These are phyloP conservation scores for Paguma larvata DNA, from an alignment of 2,797 vertebrate genomes.

Conservation along the genomic window DNA sequence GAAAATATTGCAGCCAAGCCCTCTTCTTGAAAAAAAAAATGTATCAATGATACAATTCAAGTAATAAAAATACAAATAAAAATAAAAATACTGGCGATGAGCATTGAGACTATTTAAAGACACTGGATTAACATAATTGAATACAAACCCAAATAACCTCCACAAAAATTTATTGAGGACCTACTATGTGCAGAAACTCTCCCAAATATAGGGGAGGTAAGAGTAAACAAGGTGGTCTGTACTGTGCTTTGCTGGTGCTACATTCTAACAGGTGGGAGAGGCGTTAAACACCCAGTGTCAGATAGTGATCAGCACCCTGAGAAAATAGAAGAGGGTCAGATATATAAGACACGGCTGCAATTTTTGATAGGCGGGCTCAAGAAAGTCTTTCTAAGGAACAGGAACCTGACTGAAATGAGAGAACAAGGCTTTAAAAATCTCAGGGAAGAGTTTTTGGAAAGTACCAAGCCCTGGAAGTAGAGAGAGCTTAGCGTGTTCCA, in stretches of 20 bases:
- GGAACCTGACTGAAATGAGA: neutral
- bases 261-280: neutral
- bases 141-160: neutral
- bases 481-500: neutral
- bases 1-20: conserved; percentile 60
- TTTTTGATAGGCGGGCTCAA: neutral
- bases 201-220: neutral
- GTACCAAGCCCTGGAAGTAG: neutral
- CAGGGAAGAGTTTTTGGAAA: neutral
- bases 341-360: neutral
- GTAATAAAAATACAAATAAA: conserved; percentile 64
- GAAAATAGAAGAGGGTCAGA: neutral
- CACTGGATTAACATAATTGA: neutral
- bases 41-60: conserved; percentile 40
- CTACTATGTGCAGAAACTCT: neutral
- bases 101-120: neutral
- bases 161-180: neutral
- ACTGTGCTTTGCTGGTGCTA: neutral
- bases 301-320: neutral
- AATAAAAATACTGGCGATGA: neutral
- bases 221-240: neutral
- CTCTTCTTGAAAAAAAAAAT: conserved; percentile 36
- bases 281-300: neutral
- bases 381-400: neutral
- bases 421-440: neutral